Percentiles rank a stretch among this genome's conserved stretches.
phyloP scores from a whole-genome alignment of 2,113 vertebrate genomes.

The Pardalotus punctatus region DNA sequence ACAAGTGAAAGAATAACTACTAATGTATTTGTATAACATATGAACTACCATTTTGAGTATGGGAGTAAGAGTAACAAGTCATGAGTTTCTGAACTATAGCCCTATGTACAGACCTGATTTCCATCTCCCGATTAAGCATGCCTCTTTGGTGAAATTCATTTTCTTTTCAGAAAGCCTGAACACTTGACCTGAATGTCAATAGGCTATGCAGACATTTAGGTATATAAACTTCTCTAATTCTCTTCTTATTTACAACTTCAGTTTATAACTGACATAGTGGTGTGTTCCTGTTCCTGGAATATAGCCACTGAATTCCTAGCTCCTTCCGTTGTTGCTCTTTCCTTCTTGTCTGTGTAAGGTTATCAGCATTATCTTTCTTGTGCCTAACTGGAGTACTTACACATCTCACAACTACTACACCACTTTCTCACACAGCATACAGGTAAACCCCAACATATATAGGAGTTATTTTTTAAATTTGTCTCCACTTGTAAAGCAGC shows the following conservation, averaged over 20 bases:
- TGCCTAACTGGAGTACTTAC: background rate
- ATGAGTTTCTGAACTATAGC: background rate
- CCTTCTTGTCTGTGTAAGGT: background rate
- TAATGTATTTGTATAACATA: background rate
- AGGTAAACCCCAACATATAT: background rate
- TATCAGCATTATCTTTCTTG: background rate
- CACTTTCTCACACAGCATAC: rapidly evolving
- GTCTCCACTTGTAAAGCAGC: background rate
- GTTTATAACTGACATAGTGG: background rate
- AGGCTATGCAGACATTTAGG: background rate
- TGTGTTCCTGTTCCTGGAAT: too few species aligned
- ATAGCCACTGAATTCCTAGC: background rate
- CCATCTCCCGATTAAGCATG: background rate
- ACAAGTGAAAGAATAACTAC: background rate
- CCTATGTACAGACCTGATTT: background rate
- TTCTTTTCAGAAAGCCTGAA: background rate
- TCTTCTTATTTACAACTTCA: background rate
- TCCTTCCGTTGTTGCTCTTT: background rate
- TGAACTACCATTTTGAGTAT: background rate
- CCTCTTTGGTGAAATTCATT: background rate
- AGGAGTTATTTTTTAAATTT: background rate
- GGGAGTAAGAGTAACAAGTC: background rate
- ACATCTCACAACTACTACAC: background rate
- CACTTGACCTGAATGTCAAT: background rate
- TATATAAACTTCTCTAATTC: background rate